Base-by-base conservation (phyloP, 1,140 invertebrate genomes). In the Pseudomyrmex concolor region DNA sequence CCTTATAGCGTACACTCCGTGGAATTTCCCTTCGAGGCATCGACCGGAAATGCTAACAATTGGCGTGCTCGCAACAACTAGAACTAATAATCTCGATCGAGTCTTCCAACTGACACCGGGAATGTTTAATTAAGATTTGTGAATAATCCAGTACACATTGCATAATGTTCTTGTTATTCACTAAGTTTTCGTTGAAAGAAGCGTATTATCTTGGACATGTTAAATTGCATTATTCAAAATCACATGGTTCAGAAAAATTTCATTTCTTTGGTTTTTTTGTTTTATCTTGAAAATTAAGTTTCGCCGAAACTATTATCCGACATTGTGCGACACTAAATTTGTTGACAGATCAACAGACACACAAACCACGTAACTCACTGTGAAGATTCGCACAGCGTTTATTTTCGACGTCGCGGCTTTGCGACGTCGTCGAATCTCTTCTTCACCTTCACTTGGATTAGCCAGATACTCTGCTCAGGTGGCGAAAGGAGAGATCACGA, bases 21-120 rank as follows among this genome's bases (percentile, higher is more conserved):
- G 76, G 76, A 80, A 80, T 80, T 80, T 80, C 76, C 66, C 76
- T 80, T 80, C 76, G 54, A 80, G 76, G 76, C 76, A 80, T 71
- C 66, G 76, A 80, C 64, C 54, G 76, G 66, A 80, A 80, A 80
- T 80, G 76, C 76, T 80, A 80, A 70, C 66, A 80, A 80, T 80
- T 80, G 76, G 66, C 62, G 50, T 68, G 74, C 76, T 71, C 34
- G 76, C 76, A 80, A 78, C 76, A 78, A 80, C 66, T 54, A 25
- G 76, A 80, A 80, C 76, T 80, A 80, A 80, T 80, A 80, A 80
- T 70, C 66, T 60, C 76, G 76, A 80, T 70, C 54, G 54, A 80
- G 22, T 80, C 66, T 55, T 55, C 50, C 22, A 45, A 71, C 76
- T 80, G 76, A 80, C 67, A 80, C 22, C 51, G 15, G 76, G 76